Conservation (phyloP, 2,797 vertebrate genomes). For the Chaenodraco wilsoni region DNA sequence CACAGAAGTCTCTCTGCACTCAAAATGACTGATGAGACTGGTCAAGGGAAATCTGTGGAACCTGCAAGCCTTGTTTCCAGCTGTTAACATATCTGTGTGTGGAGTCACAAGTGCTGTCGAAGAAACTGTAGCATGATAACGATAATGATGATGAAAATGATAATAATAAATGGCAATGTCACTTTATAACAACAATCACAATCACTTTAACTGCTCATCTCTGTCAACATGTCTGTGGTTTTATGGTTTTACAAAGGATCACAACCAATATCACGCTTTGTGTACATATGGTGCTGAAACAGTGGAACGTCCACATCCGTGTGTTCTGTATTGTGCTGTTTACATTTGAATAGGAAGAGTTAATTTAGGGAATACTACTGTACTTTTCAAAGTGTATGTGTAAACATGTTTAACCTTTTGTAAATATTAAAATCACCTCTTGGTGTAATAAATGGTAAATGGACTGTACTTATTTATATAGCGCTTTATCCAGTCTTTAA, state of each 20-base stretch:
- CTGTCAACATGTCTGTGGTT: neutral
- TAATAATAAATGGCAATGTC: constrained; percentile 5
- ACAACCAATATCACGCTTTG: neutral
- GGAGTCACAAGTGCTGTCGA: neutral
- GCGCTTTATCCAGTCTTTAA: too few species aligned
- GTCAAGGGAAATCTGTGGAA: neutral
- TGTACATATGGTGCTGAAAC: neutral
- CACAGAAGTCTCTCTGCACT: neutral
- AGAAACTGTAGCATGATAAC: constrained; percentile 9
- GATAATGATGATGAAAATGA: neutral
- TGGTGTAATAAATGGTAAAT: neutral
- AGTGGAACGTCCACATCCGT: neutral
- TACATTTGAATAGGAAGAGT: neutral
- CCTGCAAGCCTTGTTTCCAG: neutral
- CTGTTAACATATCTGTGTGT: neutral
- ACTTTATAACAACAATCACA: neutral
- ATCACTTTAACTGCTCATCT: neutral
- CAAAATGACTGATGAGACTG: neutral
- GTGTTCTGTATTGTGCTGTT: neutral
- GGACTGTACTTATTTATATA: too few species aligned
- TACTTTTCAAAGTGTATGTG: neutral
- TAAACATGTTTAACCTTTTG: neutral
- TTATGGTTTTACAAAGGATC: neutral
- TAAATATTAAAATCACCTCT: neutral
- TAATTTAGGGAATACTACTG: neutral